phyloP scores from a whole-genome alignment of 2,888 invertebrate genomes.

The Mythimna ferrago region DNA sequence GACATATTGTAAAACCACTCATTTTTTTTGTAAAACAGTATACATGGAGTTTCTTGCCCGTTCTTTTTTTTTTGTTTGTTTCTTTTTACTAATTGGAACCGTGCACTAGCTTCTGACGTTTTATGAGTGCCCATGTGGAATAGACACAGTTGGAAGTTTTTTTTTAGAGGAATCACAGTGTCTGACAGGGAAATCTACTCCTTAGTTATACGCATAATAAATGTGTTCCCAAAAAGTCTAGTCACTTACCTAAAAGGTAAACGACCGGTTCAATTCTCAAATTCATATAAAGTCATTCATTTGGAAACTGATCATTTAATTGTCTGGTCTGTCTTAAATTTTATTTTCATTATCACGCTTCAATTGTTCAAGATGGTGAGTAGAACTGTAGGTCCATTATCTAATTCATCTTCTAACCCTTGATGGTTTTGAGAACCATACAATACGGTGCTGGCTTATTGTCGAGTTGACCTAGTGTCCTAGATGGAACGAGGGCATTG shows the following conservation, averaged over 20 bases:
- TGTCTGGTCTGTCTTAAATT: conserved; percentile 13
- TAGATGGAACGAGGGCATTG: not conserved
- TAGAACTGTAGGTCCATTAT: not conserved
- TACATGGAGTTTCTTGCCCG: too few species aligned
- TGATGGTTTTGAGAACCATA: conserved; percentile 2
- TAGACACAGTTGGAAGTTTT: too few species aligned
- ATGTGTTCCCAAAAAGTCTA: too few species aligned
- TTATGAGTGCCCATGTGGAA: too few species aligned
- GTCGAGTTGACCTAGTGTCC: not conserved
- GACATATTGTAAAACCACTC: too few species aligned
- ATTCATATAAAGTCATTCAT: conserved; percentile 3
- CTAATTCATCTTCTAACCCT: not conserved
- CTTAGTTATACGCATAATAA: too few species aligned
- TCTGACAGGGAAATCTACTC: too few species aligned
- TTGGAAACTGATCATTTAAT: conserved; percentile 3
- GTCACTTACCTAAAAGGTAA: not conserved
- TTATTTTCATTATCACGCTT: conserved; percentile 27
- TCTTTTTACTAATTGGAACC: too few species aligned
- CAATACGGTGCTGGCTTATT: conserved; percentile 7
- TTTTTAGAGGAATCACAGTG: too few species aligned
- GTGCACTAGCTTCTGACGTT: too few species aligned
- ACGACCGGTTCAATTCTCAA: conserved; percentile 1
- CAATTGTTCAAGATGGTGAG: not conserved
- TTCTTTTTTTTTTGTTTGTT: too few species aligned
- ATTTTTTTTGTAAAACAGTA: too few species aligned